Percentiles rank a stretch among this genome's conserved stretches.
These are phyloP conservation scores for Crossoptilon crossoptilon DNA, from an alignment of 2,797 vertebrate species.

Conservation along the genomic window DNA sequence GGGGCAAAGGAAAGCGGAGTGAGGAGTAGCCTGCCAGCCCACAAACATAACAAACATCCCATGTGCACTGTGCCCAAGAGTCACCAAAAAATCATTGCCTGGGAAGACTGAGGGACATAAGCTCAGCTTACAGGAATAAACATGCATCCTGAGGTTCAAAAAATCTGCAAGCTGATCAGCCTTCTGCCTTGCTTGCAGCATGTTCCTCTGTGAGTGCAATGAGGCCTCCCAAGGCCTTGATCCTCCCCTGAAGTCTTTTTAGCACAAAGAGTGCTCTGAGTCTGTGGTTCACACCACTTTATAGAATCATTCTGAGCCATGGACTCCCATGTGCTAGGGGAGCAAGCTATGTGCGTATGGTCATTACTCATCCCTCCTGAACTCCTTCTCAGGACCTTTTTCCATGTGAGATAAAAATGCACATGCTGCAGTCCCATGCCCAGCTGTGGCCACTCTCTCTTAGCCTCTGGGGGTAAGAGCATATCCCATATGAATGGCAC, in stretches of 20 bases:
- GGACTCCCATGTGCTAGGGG: neutral
- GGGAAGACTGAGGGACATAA: neutral
- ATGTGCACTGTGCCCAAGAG: neutral
- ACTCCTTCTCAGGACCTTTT: conserved; percentile 10
- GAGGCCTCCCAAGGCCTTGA: neutral
- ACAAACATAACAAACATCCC: neutral
- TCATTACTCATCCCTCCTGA: neutral
- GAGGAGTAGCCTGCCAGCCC: neutral
- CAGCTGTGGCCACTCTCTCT: neutral
- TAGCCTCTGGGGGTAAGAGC: neutral
- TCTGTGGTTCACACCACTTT: neutral
- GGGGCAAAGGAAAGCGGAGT: neutral
- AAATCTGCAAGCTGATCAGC: neutral
- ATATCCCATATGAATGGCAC: neutral
- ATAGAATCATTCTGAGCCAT: neutral
- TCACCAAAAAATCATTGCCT: neutral
- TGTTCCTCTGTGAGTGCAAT: neutral
- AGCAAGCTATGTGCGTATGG: neutral
- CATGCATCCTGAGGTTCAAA: neutral
- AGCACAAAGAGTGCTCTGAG: neutral
- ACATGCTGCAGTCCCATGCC: neutral
- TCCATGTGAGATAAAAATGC: neutral
- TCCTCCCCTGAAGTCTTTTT: neutral
- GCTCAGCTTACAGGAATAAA: neutral
- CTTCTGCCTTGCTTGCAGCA: neutral